Evolutionary conservation across 2,797 vertebrate species (phyloP), one percentile per base, ranked within the genome.

Genomic region (Danionella dracula): DNA sequence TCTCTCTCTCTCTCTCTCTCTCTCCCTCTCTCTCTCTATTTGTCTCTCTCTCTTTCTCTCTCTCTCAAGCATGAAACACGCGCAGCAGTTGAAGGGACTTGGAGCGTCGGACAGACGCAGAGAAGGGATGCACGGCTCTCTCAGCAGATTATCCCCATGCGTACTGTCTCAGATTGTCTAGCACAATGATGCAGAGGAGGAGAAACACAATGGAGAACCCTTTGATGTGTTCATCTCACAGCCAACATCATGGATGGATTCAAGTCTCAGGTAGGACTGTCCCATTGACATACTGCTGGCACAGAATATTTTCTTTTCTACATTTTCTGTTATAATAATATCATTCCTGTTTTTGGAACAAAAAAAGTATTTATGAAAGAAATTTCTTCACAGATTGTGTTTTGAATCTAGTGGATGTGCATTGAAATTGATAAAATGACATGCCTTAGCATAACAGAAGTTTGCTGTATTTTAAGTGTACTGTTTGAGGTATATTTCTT

Each of bases 241-340:
- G 13, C 17, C 51, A 58, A 23, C 70, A 67, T 32, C 57, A 62
- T 1, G 70, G 70, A 34, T 72, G 70, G 70, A 61, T 72, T 48
- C 56, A 72, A 72, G 63, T 72, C 16, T 67, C 70, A 60, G 70
- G 70, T 72, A 72, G 42, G 63, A 57, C 53, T 10, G 34, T 55
- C 53, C 63, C 63, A 13, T 40, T 13, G 32, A 15, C 29, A 37
- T 20, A 2, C 6, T 35, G 41, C 11, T 45, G 12, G 23, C n/a
- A 34, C 7, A 20, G 10, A n/a, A n/a, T n/a, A n/a, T n/a, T n/a
- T n/a, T n/a, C n/a, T n/a, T n/a, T n/a, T n/a, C n/a, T n/a, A n/a
- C n/a, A n/a, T n/a, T n/a, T n/a, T n/a, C n/a, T n/a, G n/a, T n/a
- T n/a, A n/a, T n/a, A n/a, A n/a, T n/a, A n/a, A n/a, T n/a, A n/a